phyloP scores from a whole-genome alignment of 2,888 invertebrate genomes.

The Epistrophella euchroma region DNA sequence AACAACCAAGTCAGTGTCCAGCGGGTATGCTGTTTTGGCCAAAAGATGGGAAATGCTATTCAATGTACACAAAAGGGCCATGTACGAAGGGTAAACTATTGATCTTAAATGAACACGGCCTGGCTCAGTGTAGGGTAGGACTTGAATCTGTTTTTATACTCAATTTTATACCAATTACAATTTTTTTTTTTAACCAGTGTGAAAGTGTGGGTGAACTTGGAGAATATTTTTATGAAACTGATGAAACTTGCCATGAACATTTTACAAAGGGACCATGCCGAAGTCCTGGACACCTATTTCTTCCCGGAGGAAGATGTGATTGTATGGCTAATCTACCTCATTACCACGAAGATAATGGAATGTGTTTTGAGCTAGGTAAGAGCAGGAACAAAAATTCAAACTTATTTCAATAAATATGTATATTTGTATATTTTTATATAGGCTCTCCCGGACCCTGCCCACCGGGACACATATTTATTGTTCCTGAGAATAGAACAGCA shows the following conservation, averaged over 20 bases:
- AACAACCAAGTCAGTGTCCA: constrained; percentile 87
- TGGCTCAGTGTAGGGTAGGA: constrained; percentile 88
- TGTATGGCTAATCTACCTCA: constrained; percentile 90
- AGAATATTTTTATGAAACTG: constrained; percentile 86
- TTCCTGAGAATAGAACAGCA: constrained; percentile 82
- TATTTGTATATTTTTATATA: constrained; percentile 79
- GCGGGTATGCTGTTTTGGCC: constrained; percentile 91
- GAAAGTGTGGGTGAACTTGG: constrained; percentile 84
- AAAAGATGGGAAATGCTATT: constrained; percentile 90
- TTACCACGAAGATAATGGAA: constrained; percentile 88
- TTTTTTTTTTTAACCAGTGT: constrained; percentile 84
- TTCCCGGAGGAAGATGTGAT: constrained; percentile 90
- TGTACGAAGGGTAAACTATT: constrained; percentile 90
- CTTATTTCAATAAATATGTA: not conserved
- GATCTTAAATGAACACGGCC: constrained; percentile 85
- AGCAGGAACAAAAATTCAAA: not conserved
- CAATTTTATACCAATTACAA: not conserved
- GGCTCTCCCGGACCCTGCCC: constrained; percentile 91
- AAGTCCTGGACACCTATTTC: constrained; percentile 89
- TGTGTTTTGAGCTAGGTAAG: constrained; percentile 91
- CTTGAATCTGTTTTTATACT: constrained; percentile 49
- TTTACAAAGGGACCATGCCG: constrained; percentile 92
- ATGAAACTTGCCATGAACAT: constrained; percentile 91
- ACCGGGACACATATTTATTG: constrained; percentile 89
- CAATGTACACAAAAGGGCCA: constrained; percentile 89